A percentile compares a stretch with the other conserved stretches of the same genome.
Evolutionary conservation across 1,140 invertebrate genomes (phyloP).

Genomic region (Ceratitis capitata): DNA sequence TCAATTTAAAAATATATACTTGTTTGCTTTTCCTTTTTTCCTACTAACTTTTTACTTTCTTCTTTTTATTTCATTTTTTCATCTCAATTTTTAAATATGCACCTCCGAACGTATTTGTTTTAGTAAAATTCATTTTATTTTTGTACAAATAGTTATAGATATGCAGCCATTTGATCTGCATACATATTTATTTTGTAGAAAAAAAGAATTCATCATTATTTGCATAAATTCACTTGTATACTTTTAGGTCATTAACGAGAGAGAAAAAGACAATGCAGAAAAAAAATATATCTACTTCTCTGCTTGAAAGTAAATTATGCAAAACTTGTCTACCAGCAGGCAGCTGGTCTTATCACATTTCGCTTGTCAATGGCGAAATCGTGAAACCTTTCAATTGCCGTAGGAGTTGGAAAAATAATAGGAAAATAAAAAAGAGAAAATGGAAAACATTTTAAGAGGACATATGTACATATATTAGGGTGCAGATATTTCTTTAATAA

Average conservation of each 20-base stretch:
- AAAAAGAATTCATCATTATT: not conserved
- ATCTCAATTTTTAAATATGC: not conserved
- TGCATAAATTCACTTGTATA: conserved; percentile 5
- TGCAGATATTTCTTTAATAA: no score
- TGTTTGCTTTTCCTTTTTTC: not conserved
- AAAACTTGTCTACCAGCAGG: conserved; percentile 10
- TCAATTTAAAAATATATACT: not conserved
- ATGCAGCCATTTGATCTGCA: not conserved
- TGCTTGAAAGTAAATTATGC: not conserved
- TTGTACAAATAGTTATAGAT: not conserved
- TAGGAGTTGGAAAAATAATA: not conserved
- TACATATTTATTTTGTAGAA: not conserved
- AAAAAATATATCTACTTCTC: no score
- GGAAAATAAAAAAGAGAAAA: not conserved
- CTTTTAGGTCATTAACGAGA: not conserved
- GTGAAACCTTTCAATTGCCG: conserved; percentile 22
- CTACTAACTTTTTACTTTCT: not conserved
- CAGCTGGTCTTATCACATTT: conserved; percentile 9
- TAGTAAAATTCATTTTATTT: not conserved
- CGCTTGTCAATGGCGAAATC: not conserved
- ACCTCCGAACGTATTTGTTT: not conserved
- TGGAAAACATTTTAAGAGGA: not conserved
- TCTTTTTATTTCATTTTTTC: not conserved
- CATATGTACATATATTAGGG: no score
- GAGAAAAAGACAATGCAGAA: not conserved